phyloP scores from a whole-genome alignment of 2,888 invertebrate genomes.

The Nasonovia ribisnigri region DNA sequence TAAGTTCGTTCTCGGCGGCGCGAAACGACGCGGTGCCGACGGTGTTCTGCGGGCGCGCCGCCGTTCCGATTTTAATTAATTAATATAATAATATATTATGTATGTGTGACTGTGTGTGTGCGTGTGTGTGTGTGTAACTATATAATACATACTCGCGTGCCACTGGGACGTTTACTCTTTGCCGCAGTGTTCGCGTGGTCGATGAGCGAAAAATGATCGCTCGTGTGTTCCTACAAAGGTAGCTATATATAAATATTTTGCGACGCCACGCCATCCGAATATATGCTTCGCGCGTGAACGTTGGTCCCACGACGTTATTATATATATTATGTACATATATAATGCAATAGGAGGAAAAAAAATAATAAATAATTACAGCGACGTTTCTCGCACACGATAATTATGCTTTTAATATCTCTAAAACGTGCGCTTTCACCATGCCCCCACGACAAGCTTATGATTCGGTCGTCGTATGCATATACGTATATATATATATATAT shows the following conservation, averaged over 20 bases:
- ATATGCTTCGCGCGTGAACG: background rate
- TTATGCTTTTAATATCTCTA: slow-evolving; percentile 1
- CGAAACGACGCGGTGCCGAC: background rate
- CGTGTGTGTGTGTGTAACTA: background rate
- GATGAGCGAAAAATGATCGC: slow-evolving; percentile 24
- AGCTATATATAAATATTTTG: background rate
- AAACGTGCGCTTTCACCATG: background rate
- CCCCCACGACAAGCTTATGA: background rate
- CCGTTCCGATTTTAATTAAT: slow-evolving; percentile 19
- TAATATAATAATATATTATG: background rate
- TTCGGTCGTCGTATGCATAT: background rate
- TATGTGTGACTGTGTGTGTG: background rate
- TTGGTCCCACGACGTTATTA: background rate
- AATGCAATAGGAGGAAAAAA: background rate
- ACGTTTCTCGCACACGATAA: background rate
- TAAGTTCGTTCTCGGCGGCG: background rate
- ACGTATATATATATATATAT: too few species aligned
- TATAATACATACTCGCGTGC: background rate
- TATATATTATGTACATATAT: background rate
- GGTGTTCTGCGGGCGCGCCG: background rate
- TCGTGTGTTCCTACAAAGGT: background rate
- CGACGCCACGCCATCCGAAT: background rate
- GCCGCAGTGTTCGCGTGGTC: background rate
- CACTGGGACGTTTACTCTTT: background rate
- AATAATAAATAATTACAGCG: background rate